A percentile compares a stretch with the other conserved stretches of the same genome.
These are phyloP conservation scores for Napeogenes sylphis DNA, from an alignment of 2,888 invertebrate species.

Conservation along the genomic window DNA sequence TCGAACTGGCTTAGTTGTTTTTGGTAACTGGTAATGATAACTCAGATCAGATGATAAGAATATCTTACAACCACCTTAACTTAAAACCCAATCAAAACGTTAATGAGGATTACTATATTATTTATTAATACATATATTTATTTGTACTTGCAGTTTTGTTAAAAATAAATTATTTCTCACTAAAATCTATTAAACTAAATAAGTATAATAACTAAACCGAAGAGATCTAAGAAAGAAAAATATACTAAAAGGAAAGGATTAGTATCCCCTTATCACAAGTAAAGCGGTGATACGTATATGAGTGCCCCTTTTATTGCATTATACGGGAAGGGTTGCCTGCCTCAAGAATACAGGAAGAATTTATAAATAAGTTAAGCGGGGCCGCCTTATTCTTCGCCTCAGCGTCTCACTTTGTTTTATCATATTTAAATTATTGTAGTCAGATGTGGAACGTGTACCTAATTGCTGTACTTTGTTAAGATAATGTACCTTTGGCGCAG, in stretches of 20 bases:
- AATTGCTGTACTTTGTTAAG: constrained; percentile 78
- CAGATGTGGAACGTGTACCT: constrained; percentile 78
- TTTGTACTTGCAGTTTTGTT: too few relatives aligned
- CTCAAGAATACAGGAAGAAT: constrained; percentile 64
- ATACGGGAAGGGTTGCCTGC: constrained; percentile 66
- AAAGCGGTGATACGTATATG: constrained; percentile 75
- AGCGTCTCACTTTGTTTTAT: constrained; percentile 74
- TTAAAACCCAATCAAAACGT: background rate
- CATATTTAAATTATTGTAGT: constrained; percentile 78
- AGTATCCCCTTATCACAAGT: constrained; percentile 65
- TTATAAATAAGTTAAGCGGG: constrained; percentile 75
- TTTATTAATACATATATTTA: too few relatives aligned
- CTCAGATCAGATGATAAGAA: constrained; percentile 14
- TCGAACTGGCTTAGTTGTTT: constrained; percentile 51
- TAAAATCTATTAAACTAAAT: too few relatives aligned
- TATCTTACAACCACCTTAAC: constrained; percentile 9
- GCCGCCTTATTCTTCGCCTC: constrained; percentile 69
- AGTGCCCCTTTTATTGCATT: constrained; percentile 77
- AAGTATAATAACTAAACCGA: constrained; percentile 10
- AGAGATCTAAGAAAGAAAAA: constrained; percentile 41
- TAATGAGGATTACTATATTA: background rate
- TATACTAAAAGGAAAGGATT: constrained; percentile 56
- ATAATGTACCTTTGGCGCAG: constrained; percentile 77
- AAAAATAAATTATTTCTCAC: too few relatives aligned
- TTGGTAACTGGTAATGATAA: constrained; percentile 54